phyloP scores from a whole-genome alignment of 2,888 invertebrate species.

The Microctonus hyperodae region DNA sequence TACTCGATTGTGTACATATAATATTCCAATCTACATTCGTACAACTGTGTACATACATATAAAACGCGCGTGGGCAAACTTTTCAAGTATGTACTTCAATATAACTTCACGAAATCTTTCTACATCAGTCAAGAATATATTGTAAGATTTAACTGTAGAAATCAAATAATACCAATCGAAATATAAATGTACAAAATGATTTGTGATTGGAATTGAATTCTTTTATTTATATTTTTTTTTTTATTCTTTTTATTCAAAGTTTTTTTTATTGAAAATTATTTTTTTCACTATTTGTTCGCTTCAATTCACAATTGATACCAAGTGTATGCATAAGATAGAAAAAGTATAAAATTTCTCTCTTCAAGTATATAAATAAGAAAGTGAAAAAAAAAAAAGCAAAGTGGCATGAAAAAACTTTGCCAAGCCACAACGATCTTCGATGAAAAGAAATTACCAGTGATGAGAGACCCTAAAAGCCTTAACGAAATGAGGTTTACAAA shows the following conservation, averaged over 20 bases:
- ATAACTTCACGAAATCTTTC: background rate
- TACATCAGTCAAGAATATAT: background rate
- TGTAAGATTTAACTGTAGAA: background rate
- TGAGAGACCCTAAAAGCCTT: constrained; percentile 26
- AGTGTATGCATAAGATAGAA: background rate
- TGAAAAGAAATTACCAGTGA: constrained; percentile 39
- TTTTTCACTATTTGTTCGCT: background rate
- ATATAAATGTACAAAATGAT: background rate
- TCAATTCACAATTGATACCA: background rate
- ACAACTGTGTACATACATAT: background rate
- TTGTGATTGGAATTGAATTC: background rate
- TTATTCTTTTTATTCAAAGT: background rate
- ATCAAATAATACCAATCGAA: background rate
- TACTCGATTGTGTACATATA: background rate
- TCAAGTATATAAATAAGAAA: background rate
- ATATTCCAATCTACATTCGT: no score
- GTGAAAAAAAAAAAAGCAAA: constrained; percentile 10
- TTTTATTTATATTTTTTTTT: background rate
- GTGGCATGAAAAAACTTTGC: constrained; percentile 31
- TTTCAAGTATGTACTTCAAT: background rate
- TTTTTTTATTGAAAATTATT: background rate
- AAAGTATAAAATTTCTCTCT: background rate
- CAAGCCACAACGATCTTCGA: constrained; percentile 38
- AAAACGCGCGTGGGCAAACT: background rate
- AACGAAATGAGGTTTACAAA: background rate